A percentile compares a stretch with the other conserved stretches of the same genome.
Evolutionary conservation across 2,797 vertebrate genomes (phyloP).

Genomic region (Lerista edwardsae): DNA sequence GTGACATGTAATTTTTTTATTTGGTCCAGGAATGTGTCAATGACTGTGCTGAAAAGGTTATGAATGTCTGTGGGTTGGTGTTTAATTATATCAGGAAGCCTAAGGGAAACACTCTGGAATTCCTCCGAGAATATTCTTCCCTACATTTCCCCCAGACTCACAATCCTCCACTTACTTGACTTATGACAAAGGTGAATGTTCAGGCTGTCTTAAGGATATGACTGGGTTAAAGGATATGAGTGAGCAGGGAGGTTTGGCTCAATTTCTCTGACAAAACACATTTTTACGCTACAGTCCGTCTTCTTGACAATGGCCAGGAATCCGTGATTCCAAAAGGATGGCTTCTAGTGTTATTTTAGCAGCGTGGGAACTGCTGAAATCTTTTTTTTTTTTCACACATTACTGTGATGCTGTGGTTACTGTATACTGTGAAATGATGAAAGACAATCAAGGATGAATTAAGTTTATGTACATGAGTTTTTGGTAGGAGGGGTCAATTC

Average conservation of each 20-base stretch:
- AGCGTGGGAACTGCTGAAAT: neutral
- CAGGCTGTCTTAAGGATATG: neutral
- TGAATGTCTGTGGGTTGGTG: neutral
- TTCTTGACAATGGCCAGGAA: neutral
- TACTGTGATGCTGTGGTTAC: neutral
- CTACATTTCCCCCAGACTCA: neutral
- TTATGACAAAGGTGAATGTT: constrained; percentile 21
- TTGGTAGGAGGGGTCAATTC: too few relatives aligned
- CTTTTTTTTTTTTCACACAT: neutral
- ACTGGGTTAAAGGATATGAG: neutral
- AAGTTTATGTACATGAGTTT: too few relatives aligned
- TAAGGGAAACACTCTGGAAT: neutral
- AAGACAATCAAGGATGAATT: too few relatives aligned
- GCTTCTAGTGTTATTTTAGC: neutral
- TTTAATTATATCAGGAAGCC: constrained; percentile 31
- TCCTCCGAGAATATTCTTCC: constrained; percentile 12
- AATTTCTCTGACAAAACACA: neutral
- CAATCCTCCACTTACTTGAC: neutral
- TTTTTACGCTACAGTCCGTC: neutral
- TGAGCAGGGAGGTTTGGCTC: neutral
- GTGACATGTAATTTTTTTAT: neutral
- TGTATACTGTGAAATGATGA: too few relatives aligned
- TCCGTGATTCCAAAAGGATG: neutral
- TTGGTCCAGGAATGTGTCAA: constrained; percentile 2
- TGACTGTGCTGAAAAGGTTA: constrained; percentile 36